Evolutionary conservation across 1,140 invertebrate species (phyloP).

Genomic region (Drosophila subobscura): DNA sequence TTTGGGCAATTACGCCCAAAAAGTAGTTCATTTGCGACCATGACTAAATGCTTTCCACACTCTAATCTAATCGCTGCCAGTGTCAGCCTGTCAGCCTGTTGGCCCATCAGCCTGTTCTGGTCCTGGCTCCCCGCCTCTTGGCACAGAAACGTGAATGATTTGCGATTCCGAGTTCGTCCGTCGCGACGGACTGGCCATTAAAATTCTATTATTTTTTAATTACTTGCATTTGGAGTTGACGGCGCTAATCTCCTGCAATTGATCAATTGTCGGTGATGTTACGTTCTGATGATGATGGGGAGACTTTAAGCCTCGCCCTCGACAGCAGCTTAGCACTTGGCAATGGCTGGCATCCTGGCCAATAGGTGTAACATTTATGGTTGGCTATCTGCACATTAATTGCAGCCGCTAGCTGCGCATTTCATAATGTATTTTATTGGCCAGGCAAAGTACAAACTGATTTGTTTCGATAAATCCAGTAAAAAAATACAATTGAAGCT

Average conservation of each 20-base stretch:
- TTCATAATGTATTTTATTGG: too few species aligned
- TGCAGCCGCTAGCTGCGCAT: too few species aligned
- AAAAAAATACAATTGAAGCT: too few species aligned
- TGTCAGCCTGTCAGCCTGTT: neutral
- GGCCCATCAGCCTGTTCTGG: too few species aligned
- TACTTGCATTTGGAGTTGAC: conserved; percentile 13
- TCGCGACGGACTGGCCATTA: conserved; percentile 17
- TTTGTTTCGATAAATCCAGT: too few species aligned
- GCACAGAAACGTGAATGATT: conserved; percentile 26
- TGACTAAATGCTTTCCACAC: conserved; percentile 45
- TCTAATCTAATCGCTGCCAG: conserved; percentile 43
- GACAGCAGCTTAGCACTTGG: too few species aligned
- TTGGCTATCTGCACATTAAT: too few species aligned
- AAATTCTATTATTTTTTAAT: conserved; percentile 49
- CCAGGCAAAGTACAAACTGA: too few species aligned
- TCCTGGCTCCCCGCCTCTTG: too few species aligned
- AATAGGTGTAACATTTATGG: too few species aligned
- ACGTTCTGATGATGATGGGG: conserved; percentile 13
- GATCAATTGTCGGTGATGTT: conserved; percentile 13
- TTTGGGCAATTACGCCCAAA: conserved; percentile 7
- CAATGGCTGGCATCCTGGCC: too few species aligned
- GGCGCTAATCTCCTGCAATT: conserved; percentile 9
- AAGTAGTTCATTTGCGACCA: conserved; percentile 41
- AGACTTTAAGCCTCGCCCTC: conserved; percentile 21
- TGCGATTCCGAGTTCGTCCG: conserved; percentile 12